Percentiles rank a stretch among this genome's conserved stretches.
Conservation (phyloP, 2,888 invertebrate genomes). For the Stenolophus ochropezus region DNA sequence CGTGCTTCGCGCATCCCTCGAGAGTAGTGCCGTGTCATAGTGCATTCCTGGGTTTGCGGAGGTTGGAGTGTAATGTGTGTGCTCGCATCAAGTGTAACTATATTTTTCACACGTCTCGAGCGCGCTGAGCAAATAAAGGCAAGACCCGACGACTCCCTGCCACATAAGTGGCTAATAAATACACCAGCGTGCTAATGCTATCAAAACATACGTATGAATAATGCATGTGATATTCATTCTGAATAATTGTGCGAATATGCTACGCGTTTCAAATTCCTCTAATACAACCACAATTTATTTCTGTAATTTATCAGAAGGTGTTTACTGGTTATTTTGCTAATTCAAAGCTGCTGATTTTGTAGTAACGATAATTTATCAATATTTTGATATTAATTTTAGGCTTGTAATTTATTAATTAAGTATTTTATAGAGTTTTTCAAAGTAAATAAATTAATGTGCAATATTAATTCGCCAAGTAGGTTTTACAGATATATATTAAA, state of each 20-base stretch:
- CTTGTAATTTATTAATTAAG: too few species aligned
- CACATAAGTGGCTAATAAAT: conserved; percentile 54
- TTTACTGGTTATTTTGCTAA: background rate
- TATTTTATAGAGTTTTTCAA: too few species aligned
- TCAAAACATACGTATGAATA: conserved; percentile 52
- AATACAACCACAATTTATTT: background rate
- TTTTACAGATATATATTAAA: too few species aligned
- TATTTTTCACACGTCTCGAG: conserved; percentile 42
- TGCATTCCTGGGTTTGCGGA: conserved; percentile 5
- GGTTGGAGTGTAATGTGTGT: conserved; percentile 20
- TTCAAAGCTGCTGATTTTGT: too few species aligned
- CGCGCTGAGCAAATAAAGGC: conserved; percentile 36
- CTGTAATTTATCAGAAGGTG: background rate
- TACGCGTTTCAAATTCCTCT: background rate
- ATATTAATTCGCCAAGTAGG: too few species aligned
- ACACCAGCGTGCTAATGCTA: conserved; percentile 44
- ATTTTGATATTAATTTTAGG: too few species aligned
- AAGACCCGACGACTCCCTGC: conserved; percentile 3
- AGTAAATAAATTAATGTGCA: too few species aligned
- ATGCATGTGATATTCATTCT: conserved; percentile 51
- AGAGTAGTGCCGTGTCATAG: conserved; percentile 44
- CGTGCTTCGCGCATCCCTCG: too few species aligned
- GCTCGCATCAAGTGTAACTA: conserved; percentile 49
- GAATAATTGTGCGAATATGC: conserved; percentile 41
- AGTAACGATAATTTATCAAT: too few species aligned